Evolutionary conservation across 1,140 invertebrate genomes (phyloP).

Genomic region (Eciton burchellii): DNA sequence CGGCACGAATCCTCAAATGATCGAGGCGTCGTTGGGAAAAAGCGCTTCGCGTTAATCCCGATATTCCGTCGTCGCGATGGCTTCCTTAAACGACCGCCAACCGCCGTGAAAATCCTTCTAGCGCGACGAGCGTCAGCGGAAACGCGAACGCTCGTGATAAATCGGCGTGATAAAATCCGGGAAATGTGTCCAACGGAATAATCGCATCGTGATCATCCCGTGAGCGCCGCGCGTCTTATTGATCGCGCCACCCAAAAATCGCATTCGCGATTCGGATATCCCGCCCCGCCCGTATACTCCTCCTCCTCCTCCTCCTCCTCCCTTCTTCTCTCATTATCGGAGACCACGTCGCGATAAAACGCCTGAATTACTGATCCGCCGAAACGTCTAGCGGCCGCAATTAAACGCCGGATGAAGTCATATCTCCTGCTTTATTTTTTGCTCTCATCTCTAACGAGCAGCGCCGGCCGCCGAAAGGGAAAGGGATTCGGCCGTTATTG

Average conservation of each 20-base stretch:
- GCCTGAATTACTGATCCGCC: constrained; percentile 28
- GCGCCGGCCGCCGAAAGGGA: constrained; percentile 20
- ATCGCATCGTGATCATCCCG: not conserved
- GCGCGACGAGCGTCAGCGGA: not conserved
- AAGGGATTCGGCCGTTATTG: constrained; percentile 36
- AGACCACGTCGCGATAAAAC: constrained; percentile 17
- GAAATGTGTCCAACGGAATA: not conserved
- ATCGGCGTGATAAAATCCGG: constrained; percentile 17
- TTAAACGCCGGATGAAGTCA: constrained; percentile 53
- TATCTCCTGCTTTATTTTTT: constrained; percentile 49
- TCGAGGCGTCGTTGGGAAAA: not conserved
- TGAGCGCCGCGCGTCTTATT: not conserved
- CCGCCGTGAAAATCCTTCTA: not conserved
- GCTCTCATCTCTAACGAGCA: constrained; percentile 20
- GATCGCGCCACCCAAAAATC: not conserved
- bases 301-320: not conserved
- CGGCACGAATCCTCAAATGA: not conserved
- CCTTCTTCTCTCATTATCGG: not conserved
- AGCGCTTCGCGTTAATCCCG: not conserved
- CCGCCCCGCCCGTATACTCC: not conserved
- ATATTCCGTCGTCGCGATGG: not conserved
- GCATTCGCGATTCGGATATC: not conserved
- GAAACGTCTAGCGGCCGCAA: constrained; percentile 21
- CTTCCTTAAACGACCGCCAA: not conserved
- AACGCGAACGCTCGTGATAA: not conserved